Evolutionary conservation across 2,797 vertebrate genomes (phyloP).

Genomic region (Myripristis murdjan): DNA sequence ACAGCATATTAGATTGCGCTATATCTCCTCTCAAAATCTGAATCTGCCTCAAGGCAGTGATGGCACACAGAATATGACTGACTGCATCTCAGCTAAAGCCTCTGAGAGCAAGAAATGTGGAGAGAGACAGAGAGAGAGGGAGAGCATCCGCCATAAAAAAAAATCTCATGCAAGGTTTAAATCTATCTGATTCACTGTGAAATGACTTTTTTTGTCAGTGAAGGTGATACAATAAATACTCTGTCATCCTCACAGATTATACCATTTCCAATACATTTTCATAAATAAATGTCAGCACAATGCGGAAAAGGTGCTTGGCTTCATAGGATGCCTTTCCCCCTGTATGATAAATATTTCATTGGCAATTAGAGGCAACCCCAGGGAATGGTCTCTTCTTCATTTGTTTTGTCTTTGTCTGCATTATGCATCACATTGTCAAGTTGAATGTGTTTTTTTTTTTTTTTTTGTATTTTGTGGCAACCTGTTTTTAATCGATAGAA

Average conservation of each 20-base stretch:
- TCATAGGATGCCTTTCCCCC: conserved; percentile 55
- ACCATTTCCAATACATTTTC: conserved; percentile 42
- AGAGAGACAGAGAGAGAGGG: conserved; percentile 17
- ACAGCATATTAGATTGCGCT: conserved; percentile 75
- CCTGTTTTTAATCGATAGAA: conserved; percentile 39
- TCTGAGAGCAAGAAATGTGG: conserved; percentile 28
- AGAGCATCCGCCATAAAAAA: conserved; percentile 10
- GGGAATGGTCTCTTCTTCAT: conserved; percentile 46
- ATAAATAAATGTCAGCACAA: conserved; percentile 49
- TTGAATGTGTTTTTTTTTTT: conserved; percentile 45
- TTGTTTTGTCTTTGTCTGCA: conserved; percentile 36
- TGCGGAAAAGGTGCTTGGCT: conserved; percentile 32
- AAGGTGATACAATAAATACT: conserved; percentile 49
- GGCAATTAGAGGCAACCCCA: conserved; percentile 64
- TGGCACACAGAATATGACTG: conserved; percentile 53
- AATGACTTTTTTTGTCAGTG: conserved; percentile 55
- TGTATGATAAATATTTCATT: conserved; percentile 70
- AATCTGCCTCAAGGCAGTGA: conserved; percentile 72
- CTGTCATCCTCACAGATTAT: conserved; percentile 28
- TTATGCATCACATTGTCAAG: conserved; percentile 51
- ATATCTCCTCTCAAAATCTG: conserved; percentile 69
- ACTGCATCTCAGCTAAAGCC: conserved; percentile 52
- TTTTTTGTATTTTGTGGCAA: conserved; percentile 41
- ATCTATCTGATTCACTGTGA: conserved; percentile 48
- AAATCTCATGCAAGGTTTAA: conserved; percentile 39